Evolutionary conservation across 2,797 vertebrate genomes (phyloP), one percentile per base, ranked within the genome.

Genomic region (Fratercula arctica): DNA sequence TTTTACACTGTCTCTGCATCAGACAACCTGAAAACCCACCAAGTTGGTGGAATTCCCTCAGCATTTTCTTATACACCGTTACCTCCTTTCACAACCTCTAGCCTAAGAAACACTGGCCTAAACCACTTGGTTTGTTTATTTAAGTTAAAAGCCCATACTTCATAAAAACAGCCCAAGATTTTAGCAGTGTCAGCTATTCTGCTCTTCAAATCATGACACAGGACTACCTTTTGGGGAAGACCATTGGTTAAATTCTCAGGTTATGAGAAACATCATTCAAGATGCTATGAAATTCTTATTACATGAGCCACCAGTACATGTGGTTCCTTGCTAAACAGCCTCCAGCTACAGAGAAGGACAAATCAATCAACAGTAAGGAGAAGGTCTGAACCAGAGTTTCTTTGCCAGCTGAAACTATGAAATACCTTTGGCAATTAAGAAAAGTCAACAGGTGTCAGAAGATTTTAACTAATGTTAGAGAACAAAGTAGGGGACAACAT

Each of bases 401-500:
- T 82, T 37, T 79, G 26, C 39, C 46, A 94, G 57, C 23, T 64
- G 28, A 87, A 90, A 50, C 54, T 16, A 63, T 1, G 2, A 82
- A 76, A n/a, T 48, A 78, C 13, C 10, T 93, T 67, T 39, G 23
- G 5, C 33, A 90, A 90, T 63, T 76, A 57, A 37, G 70, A 79
- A 87, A 90, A 76, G 39, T 10, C 11, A 87, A 60, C 9, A 43
- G 16, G 3, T 61, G 4, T 9, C 25, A 82, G 50, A 23, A 56
- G 29, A 69, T 76, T 75, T 89, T 54, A 45, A 59, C 13, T 29
- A 48, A 3, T 17, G 51, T 26, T 29, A 82, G 17, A 57, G 21
- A 79, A 76, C 7, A 41, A 54, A 2, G 5, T 0, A 61, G 10
- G 26, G 2, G 4, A 24, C 26, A 80, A 37, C 2, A 8, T 12